Evolutionary conservation across 2,113 vertebrate species (phyloP), one percentile per base, ranked within the genome.

Genomic region (Epinephelus fuscoguttatus): DNA sequence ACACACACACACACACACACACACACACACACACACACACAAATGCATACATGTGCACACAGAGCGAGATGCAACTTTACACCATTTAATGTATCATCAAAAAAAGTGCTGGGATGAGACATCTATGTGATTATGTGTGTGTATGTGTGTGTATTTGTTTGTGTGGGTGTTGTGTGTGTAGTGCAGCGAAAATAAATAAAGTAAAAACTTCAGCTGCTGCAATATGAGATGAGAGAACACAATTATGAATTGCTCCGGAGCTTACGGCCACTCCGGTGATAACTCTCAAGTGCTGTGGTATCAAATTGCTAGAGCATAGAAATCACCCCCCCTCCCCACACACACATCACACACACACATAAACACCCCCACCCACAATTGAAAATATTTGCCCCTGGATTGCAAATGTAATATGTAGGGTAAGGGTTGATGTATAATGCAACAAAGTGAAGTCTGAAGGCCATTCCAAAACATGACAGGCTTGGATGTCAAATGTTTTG

Each of bases 51-150:
- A 30, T 69, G 84, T 73, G 96, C 91, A 91, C 80, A 91, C 74
- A 70, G 90, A 95, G 95, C 94, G 63, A 96, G 88, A 94, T 95
- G 94, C 94, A 96, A 96, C 95, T 96, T 95, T 94, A 96, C 95
- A 95, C 95, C 78, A 91, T 91, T 94, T 93, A 93, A 93, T 88
- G 87, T 86, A 94, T 94, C 92, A 94, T 94, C 88, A 92, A 88
- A 93, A 94, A 95, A 93, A 87, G 85, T 90, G 88, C 86, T 91
- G 68, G 85, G 83, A 88, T 90, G 92, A 91, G 87, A 84, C 84
- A 73, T 93, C 77, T 78, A 55, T 84, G 82, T 86, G 85, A 88
- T 87, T 86, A 84, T 77, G 45, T 81, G 64, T 73, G 21, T 77
- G 69, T 69, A 59, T 66, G 66, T 73, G 63, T 77, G 73, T 80